Conservation (phyloP, 2,797 vertebrate species). For the Jordanella pulchra region DNA sequence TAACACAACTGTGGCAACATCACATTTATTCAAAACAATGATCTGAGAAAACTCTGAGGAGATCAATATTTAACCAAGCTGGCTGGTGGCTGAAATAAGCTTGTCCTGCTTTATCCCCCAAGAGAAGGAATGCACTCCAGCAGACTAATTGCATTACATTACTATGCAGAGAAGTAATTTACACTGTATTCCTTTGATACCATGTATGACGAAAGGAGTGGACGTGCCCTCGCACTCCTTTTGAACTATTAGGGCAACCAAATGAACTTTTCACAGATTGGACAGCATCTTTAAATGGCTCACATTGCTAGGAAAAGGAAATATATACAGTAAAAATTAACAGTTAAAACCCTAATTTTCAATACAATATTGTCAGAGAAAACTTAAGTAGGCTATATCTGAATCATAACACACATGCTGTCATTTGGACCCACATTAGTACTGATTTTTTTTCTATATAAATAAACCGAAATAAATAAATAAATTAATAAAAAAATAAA, state of each 20-base stretch:
- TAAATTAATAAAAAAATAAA: too few species aligned
- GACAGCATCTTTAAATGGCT: background rate
- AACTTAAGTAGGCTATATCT: slow-evolving; percentile 25
- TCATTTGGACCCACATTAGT: slow-evolving; percentile 13
- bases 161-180: slow-evolving; percentile 52
- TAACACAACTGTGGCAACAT: slow-evolving; percentile 43
- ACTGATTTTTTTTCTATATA: too few species aligned
- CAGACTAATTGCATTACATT: slow-evolving; percentile 57
- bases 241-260: slow-evolving; percentile 9
- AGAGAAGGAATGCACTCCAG: slow-evolving; percentile 29
- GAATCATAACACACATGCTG: slow-evolving; percentile 26
- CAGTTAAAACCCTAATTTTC: background rate
- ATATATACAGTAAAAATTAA: slow-evolving; percentile 18
- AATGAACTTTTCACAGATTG: background rate
- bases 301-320: background rate
- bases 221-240: slow-evolving; percentile 18
- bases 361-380: slow-evolving; percentile 4
- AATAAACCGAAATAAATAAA: too few species aligned
- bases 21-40: slow-evolving; percentile 57
- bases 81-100: slow-evolving; percentile 41
- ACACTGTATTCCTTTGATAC: slow-evolving; percentile 46
- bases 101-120: slow-evolving; percentile 53
- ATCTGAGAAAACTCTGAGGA: slow-evolving; percentile 37
- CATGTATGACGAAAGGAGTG: slow-evolving; percentile 8
- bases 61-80: slow-evolving; percentile 67